These are phyloP conservation scores for Drosophila longiperda DNA, from an alignment of 2,888 invertebrate species.

Conservation along the genomic window DNA sequence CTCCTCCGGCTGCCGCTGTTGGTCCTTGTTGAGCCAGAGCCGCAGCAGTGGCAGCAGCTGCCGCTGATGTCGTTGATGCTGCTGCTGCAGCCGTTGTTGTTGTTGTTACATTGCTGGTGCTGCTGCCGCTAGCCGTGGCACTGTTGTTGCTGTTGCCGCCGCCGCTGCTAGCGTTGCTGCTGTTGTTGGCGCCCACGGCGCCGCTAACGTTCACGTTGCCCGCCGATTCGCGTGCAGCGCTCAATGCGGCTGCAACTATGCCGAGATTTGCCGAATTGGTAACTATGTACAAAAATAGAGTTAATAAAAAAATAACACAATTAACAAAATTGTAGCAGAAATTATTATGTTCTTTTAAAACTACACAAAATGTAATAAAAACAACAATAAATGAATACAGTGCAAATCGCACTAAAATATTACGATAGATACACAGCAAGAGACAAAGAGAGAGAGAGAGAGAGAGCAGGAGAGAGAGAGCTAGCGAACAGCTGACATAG, in stretches of 20 bases:
- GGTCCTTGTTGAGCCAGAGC: conserved; percentile 23
- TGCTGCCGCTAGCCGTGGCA: conserved; percentile 43
- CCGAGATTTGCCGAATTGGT: conserved; percentile 67
- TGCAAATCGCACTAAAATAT: conserved; percentile 9
- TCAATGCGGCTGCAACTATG: conserved; percentile 76
- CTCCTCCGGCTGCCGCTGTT: conserved; percentile 36
- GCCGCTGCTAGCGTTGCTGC: conserved; percentile 50
- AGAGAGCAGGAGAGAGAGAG: conserved; percentile 1
- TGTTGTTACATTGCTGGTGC: conserved; percentile 41
- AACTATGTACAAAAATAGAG: conserved; percentile 41
- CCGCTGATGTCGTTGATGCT: conserved; percentile 22
- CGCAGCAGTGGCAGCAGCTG: conserved; percentile 23
- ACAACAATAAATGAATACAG: not conserved
- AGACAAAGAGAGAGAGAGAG: conserved; percentile 3
- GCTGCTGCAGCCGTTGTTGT: conserved; percentile 11
- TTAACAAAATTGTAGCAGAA: conserved; percentile 1
- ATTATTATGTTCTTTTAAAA: conserved; percentile 6
- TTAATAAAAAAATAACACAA: conserved; percentile 1
- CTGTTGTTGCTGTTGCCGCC: conserved; percentile 12
- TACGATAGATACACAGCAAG: conserved; percentile 15
- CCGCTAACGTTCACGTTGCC: conserved; percentile 54
- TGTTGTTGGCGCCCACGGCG: conserved; percentile 73
- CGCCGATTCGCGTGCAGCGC: conserved; percentile 63
- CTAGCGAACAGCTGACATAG: conserved; percentile 25
- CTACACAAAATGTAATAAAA: conserved; percentile 21